Evolutionary conservation across 2,113 vertebrate species (phyloP).

Genomic region (Aspiorhynchus laticeps): DNA sequence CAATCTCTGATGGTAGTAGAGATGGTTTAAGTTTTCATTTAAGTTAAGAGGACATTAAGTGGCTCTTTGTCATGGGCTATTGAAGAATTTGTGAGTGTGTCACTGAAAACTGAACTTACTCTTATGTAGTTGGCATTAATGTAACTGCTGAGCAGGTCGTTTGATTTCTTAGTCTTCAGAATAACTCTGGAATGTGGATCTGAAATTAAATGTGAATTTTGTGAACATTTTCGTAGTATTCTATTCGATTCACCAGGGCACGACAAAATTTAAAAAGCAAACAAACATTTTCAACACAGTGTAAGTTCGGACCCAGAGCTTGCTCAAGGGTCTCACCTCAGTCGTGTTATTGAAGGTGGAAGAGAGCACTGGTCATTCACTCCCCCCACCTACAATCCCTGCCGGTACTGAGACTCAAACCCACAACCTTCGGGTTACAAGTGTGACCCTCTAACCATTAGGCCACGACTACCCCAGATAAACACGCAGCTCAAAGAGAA

Average conservation of each 20-base stretch:
- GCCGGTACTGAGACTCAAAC: no score
- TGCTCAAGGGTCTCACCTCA: no score
- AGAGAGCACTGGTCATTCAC: no score
- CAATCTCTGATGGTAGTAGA: not conserved
- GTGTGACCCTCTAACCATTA: no score
- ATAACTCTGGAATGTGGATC: slow-evolving; percentile 92
- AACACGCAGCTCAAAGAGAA: no score
- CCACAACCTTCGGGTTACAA: no score
- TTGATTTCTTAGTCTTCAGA: slow-evolving; percentile 85
- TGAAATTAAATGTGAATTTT: slow-evolving; percentile 56
- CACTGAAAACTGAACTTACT: slow-evolving; percentile 76
- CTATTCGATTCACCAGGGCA: not conserved
- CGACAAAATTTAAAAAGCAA: not conserved
- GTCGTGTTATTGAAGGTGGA: no score
- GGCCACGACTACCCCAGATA: no score
- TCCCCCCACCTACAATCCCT: no score
- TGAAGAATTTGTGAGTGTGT: not conserved
- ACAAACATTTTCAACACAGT: not conserved
- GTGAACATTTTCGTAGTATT: not conserved
- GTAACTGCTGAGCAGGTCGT: slow-evolving; percentile 88
- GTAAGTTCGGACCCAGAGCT: no score
- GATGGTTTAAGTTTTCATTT: not conserved
- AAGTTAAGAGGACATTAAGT: not conserved
- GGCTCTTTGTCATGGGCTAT: not conserved
- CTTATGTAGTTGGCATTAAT: slow-evolving; percentile 96